phyloP scores from a whole-genome alignment of 1,140 invertebrate genomes.

The Meloidogyne exigua region DNA sequence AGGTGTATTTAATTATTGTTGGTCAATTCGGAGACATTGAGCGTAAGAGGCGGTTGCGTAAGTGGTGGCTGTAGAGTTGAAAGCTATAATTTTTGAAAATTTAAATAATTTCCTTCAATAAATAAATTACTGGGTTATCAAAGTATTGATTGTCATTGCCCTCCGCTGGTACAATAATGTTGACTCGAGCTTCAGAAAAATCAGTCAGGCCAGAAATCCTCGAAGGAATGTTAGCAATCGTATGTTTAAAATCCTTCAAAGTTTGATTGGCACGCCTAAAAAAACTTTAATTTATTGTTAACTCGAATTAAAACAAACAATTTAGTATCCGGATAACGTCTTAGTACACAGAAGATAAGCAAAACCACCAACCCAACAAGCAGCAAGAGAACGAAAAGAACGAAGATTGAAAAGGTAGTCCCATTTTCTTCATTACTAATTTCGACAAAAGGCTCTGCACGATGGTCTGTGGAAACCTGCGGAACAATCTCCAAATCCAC shows the following conservation, averaged over 20 bases:
- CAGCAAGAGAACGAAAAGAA: background rate
- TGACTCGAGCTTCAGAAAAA: background rate
- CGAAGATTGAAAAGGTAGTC: background rate
- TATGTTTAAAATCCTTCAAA: background rate
- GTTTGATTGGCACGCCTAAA: background rate
- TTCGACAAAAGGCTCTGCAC: background rate
- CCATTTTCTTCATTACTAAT: background rate
- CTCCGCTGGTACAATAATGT: background rate
- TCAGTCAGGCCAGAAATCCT: background rate
- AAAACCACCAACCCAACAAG: background rate
- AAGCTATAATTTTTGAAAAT: background rate
- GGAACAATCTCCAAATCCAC: background rate
- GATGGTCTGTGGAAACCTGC: background rate
- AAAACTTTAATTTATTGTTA: background rate
- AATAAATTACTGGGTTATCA: background rate
- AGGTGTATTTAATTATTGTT: too few species aligned
- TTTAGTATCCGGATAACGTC: slow-evolving; percentile 8
- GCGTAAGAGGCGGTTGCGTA: background rate
- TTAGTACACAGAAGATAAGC: background rate
- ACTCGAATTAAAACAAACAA: background rate
- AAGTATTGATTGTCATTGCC: background rate
- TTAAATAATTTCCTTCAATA: too few species aligned
- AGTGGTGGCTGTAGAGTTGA: background rate
- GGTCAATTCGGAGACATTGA: background rate
- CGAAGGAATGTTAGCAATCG: background rate